phyloP scores from a whole-genome alignment of 2,113 vertebrate genomes.

The Plectropomus leopardus region DNA sequence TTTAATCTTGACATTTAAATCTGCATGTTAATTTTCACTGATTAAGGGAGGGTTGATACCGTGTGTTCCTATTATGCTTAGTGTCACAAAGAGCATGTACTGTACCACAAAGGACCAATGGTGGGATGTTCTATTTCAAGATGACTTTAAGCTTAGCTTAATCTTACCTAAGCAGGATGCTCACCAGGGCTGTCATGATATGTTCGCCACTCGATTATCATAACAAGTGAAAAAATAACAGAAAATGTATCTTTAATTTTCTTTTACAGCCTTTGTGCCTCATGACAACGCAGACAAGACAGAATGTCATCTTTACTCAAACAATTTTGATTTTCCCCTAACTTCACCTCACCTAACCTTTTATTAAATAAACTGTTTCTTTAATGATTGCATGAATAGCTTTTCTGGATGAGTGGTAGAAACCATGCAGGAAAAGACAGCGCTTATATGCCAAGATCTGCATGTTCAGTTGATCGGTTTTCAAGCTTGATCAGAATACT shows the following conservation, averaged over 20 bases:
- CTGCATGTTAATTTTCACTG: constrained; percentile 45
- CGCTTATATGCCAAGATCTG: constrained; percentile 25
- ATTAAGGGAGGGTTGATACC: constrained; percentile 23
- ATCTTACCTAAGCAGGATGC: background rate
- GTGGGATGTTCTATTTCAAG: constrained; percentile 24
- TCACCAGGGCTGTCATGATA: background rate
- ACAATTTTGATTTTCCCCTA: background rate
- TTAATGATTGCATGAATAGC: background rate
- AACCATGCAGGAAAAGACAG: constrained; percentile 9
- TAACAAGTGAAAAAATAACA: background rate
- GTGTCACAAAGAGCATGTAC: constrained; percentile 18
- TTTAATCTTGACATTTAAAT: constrained; percentile 62
- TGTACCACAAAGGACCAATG: constrained; percentile 18
- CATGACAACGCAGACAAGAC: background rate
- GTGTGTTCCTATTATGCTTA: constrained; percentile 21
- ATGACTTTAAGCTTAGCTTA: constrained; percentile 31
- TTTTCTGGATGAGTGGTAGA: background rate
- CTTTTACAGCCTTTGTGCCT: background rate
- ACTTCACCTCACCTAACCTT: background rate
- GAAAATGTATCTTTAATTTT: background rate
- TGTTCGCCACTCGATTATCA: background rate
- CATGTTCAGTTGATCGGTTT: constrained; percentile 55
- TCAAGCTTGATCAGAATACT: constrained; percentile 55
- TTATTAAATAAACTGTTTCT: background rate
- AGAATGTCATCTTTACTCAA: background rate